These are phyloP conservation scores for Mythimna pallens DNA, from an alignment of 2,888 invertebrate genomes.

Conservation along the genomic window DNA sequence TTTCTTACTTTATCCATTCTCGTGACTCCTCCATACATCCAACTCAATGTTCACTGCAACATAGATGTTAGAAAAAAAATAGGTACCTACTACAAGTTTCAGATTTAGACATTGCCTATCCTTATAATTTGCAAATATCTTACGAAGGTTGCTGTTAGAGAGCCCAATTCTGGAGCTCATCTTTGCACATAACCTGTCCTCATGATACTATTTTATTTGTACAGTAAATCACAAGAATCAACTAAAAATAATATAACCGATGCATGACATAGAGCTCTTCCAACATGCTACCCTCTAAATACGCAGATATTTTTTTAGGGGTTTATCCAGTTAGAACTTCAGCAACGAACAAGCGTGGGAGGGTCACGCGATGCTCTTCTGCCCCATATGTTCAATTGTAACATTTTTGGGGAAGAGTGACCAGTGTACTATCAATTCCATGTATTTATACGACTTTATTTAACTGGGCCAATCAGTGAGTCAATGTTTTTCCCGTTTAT, in stretches of 20 bases:
- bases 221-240: background rate
- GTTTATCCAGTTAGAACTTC: conserved; percentile 17
- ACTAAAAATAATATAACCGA: background rate
- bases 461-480: background rate
- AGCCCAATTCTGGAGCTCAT: too few relatives aligned
- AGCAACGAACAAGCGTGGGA: background rate
- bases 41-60: too few relatives aligned
- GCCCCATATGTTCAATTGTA: conserved; percentile 9
- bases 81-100: too few relatives aligned
- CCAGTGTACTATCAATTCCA: background rate
- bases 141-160: too few relatives aligned
- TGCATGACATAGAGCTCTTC: background rate
- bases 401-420: conserved; percentile 2
- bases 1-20: too few relatives aligned
- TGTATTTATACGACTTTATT: conserved; percentile 1
- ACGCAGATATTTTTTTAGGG: background rate
- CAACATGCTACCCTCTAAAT: background rate
- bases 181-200: too few relatives aligned
- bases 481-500: conserved; percentile 2
- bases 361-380: conserved; percentile 1
- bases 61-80: too few relatives aligned
- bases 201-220: too few relatives aligned
- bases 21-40: too few relatives aligned
- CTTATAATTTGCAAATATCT: too few relatives aligned
- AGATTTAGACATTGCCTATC: too few relatives aligned